Evolutionary conservation across 2,888 invertebrate genomes (phyloP), one percentile per base, ranked within the genome.

Genomic region (Hybos culiciformis): DNA sequence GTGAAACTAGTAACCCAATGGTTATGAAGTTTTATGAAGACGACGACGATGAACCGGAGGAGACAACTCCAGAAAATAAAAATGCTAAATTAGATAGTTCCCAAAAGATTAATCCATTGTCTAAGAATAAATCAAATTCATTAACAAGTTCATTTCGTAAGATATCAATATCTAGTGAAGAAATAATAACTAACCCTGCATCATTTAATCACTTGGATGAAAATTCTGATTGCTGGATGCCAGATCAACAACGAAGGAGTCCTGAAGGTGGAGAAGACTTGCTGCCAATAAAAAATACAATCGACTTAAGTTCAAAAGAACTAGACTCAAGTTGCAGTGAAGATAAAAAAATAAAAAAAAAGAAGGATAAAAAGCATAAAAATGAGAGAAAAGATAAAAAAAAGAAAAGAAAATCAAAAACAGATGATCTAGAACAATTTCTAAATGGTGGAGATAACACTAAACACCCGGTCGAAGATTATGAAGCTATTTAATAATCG

Each of bases 11-110:
- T 26, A 87, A 86, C 69, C 87, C 87, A 19, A 68, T 83, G 56
- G 86, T 92, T 1, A 82, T 84, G 20, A 80, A 81, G 39, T 81
- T 83, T 51, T 83, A 85, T 63, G 90, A n/a, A n/a, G n/a, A n/a
- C n/a, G n/a, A n/a, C n/a, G n/a, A n/a, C n/a, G n/a, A 91, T 58
- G 90, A 91, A n/a, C 59, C 61, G 15, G 50, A 54, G 8, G 32
- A 19, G 15, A 32, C 17, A 15, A 32, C 44, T n/a, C n/a, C n/a
- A n/a, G n/a, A n/a, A n/a, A n/a, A n/a, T n/a, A n/a, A n/a, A n/a
- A n/a, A n/a, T n/a, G n/a, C n/a, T n/a, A n/a, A n/a, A n/a, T n/a
- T n/a, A n/a, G n/a, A n/a, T n/a, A n/a, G n/a, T n/a, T n/a, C n/a
- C n/a, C n/a, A n/a, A n/a, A n/a, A n/a, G n/a, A n/a, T n/a, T n/a